Evolutionary conservation across 2,888 invertebrate genomes (phyloP), one percentile per base, ranked within the genome.

Genomic region (Schizaphis graminum): DNA sequence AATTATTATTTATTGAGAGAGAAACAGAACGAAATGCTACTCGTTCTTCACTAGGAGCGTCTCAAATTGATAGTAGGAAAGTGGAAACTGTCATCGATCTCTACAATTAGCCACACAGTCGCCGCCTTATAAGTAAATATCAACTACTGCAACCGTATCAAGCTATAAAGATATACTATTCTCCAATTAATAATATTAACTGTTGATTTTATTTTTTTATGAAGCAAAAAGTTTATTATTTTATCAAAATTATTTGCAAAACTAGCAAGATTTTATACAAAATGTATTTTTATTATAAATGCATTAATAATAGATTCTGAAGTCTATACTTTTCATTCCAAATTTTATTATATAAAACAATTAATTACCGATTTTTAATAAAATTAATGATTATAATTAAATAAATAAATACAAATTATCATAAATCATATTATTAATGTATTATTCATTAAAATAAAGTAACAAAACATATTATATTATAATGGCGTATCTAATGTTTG

Each of bases 41-140:
- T 87, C 61, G 61, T 92, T 87, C 28, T n/a, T 49, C 49, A 61
- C 16, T 85, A 11, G 77, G 35, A 61, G 86, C 86, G 92, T 92
- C 86, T 92, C 86, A 61, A 92, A 92, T 92, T 35, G 86, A 41
- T 49, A 5, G 61, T 47, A 92, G 92, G 92, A 92, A 92, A 92
- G 92, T 92, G 61, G 86, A 92, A 92, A 92, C 61, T 49, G 49
- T 92, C 87, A 87, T 92, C 67, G 92, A 87, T 92, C 92, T 92
- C 87, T 92, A 92, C 16, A 87, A 92, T 92, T 92, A 92, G 92
- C 92, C 47, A 92, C 92, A 92, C 92, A 92, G 41, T 87, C 77
- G 16, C 35, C 41, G 28, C 26, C 26, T 61, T 16, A 87, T 61
- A 67, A 61, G n/a, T 87, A 92, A 86, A 57, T 35, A 61, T 49